Evolutionary conservation across 2,888 invertebrate species (phyloP), one percentile per base, ranked within the genome.

Genomic region (Piscicola geometra): DNA sequence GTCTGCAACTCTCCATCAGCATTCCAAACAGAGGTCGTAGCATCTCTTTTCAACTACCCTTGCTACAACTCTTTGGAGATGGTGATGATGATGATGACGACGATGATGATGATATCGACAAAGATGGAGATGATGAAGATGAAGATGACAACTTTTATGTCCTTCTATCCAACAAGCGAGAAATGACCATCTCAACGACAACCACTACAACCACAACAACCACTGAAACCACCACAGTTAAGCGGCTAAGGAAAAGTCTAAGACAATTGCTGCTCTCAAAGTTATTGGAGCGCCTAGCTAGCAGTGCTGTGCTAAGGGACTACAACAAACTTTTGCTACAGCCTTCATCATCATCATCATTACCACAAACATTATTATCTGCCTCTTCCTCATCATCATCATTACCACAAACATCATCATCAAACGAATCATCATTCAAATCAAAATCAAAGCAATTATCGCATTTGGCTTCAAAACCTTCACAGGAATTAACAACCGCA

Each of bases 201-300:
- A 41, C 41, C 9, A 41, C 41, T 15, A 41, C 41, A 5, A 41
- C 41, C 41, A 41, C 41, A 15, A 41, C 41, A 5, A 41, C 60
- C 25, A 18, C 60, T 18, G 60, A 25, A 18, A 25, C 60, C 25
- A 18, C 5, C 21, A 56, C 60, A 9, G n/a, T 56, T 25, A 5
- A 21, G 25, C 60, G 25, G 5, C 60, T 73, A n/a, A 73, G 33
- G 35, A 60, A 47, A 2, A 73, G 73, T 33, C 60, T 73, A 15
- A 60, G 41, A 36, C 60, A 73, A 35, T 28, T 64, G 5, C 64
- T 73, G 18, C 64, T 73, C 12, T 73, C 73, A 35, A 73, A 73
- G 41, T 36, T 73, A 15, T 64, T 73, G n/a, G 64, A 73, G 64
- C 32, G 73, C 3, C 52, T 73, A n/a, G 64, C 73, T 12, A 73